Base-by-base conservation (phyloP, 2,888 invertebrate species). In the Pharmacophagus antenor region DNA sequence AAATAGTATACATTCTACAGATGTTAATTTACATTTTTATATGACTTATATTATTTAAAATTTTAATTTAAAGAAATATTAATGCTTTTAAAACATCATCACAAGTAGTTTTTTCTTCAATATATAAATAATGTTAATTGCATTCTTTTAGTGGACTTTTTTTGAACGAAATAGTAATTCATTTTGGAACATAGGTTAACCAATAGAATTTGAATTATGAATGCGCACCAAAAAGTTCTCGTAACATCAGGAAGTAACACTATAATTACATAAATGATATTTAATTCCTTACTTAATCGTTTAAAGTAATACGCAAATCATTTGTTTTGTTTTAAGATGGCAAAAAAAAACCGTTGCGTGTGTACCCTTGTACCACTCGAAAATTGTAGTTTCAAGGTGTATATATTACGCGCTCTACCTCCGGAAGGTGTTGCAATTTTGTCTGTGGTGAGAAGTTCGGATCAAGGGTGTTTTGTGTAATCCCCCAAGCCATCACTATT, bases 391-490 rank as follows among this genome's bases (percentile, higher is more conserved):
- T 55, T 60, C 60, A 60, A 60, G 60, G 60, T 48, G 48, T 49
- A 17, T 52, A 47, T 23, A 54, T 59, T 59, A 59, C 48, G 22
- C 42, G 53, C 21, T 58, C 54, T 8, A 23, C 42, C 50, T 54
- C 55, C 60, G 60, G 60, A 60, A 60, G 55, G 55, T 60, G 60
- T 55, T 51, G 60, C 20, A 60, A 60, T 46, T 41, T 60, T 25
- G 60, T 60, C 46, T 59, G 59, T 27, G 20, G 31, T 37, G 48
- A 58, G 51, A 58, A 41, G 44, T 55, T 18, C 49, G 31, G 31
- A 47, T 56, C 55, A 51, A 56, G 55, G 60, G 46, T 51, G 46
- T 25, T 60, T 56, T 60, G 23, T 46, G 46, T 27, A 55, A 60
- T 37, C 17, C 37, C 17, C 17, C 20, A n/a, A 31, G 27, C 22